Evolutionary conservation across 2,888 invertebrate species (phyloP), one percentile per base, ranked within the genome.

Genomic region (Andrena dorsata): DNA sequence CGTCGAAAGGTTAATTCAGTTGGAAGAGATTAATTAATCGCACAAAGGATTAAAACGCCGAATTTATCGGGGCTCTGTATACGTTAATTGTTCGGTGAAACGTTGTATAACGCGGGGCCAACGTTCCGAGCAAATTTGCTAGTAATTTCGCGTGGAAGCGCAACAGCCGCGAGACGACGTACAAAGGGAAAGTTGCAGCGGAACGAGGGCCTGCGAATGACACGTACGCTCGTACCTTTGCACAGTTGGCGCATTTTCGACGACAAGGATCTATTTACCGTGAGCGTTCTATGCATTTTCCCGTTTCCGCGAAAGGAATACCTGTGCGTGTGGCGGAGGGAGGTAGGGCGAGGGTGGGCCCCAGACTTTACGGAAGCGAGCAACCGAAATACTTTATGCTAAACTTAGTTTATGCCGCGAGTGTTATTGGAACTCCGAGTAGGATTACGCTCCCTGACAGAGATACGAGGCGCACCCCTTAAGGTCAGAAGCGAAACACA

Each of bases 351-450:
- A 16, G 10, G 69, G 47, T 7, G 16, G 16, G 47, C 26, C 53
- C 13, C 41, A 41, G 41, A 41, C 41, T 16, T 26, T 41, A 23
- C 74, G 30, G 30, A 60, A 76, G 79, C 70, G 64, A 74, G 75
- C 64, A 66, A 81, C 83, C 85, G 84, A 84, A 88, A 89, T 85
- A 88, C 85, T 86, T 89, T 86, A 89, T 86, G 88, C 86, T 89
- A 88, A 89, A 89, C 86, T 88, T 86, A 85, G 86, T 89, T 89
- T 89, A 89, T 84, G 88, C 89, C 85, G 80, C 63, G 82, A 76
- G 88, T 88, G 89, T 86, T 89, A 89, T 89, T 89, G 89, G 89
- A 89, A 89, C 89, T 85, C 83, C 70, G 74, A 80, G 86, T 83
- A 74, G 86, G 88, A 86, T 89, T 86, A 86, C 86, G 76, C 82